phyloP scores from a whole-genome alignment of 2,888 invertebrate species.

The Cataglyphis rosenhaueri region DNA sequence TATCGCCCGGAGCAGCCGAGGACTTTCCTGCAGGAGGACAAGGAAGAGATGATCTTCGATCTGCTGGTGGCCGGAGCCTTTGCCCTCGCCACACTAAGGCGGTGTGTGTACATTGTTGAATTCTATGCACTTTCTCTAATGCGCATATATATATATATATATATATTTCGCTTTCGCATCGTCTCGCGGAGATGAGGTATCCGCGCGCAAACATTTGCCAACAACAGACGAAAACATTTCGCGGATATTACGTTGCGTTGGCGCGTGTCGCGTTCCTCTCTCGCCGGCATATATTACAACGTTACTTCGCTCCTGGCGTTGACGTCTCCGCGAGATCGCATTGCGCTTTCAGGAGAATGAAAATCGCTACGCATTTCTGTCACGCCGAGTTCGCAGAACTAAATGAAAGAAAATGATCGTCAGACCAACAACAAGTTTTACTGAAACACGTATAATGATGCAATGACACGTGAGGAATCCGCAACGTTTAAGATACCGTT shows the following conservation, averaged over 20 bases:
- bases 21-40: slow-evolving; percentile 80
- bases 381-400: slow-evolving; percentile 61
- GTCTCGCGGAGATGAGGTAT: slow-evolving; percentile 31
- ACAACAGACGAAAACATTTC: slow-evolving; percentile 42
- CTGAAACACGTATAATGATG: slow-evolving; percentile 64
- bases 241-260: slow-evolving; percentile 22
- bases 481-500: slow-evolving; percentile 54
- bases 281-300: slow-evolving; percentile 31
- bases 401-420: slow-evolving; percentile 56
- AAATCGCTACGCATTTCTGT: slow-evolving; percentile 25
- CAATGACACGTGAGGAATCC: slow-evolving; percentile 70
- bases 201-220: slow-evolving; percentile 34
- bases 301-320: slow-evolving; percentile 45
- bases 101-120: slow-evolving; percentile 85
- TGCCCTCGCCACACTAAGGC: slow-evolving; percentile 85
- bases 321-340: slow-evolving; percentile 49
- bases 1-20: slow-evolving; percentile 77
- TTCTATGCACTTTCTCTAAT: slow-evolving; percentile 76
- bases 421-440: slow-evolving; percentile 60
- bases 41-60: slow-evolving; percentile 84
- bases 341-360: slow-evolving; percentile 24
- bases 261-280: slow-evolving; percentile 39
- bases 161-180: slow-evolving; percentile 16
- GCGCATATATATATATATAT: slow-evolving; percentile 20
- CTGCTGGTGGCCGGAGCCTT: slow-evolving; percentile 85